phyloP scores from a whole-genome alignment of 2,113 vertebrate species.

The Tilapia sparmanii region DNA sequence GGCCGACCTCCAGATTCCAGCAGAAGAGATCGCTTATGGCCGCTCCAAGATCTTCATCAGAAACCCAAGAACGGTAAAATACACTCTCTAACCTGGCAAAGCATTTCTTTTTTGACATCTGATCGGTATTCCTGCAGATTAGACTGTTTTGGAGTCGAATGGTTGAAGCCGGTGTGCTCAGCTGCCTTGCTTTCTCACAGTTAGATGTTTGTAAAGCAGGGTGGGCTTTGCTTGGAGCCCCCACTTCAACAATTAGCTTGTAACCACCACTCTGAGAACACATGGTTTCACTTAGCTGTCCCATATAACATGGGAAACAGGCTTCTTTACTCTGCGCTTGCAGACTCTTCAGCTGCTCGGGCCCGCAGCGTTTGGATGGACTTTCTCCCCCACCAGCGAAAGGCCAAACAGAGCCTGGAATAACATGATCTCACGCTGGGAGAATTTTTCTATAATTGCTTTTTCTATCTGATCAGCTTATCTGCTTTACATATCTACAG shows the following conservation, averaged over 20 bases:
- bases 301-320: slow-evolving; percentile 64
- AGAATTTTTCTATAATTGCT: slow-evolving; percentile 19
- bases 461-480: slow-evolving; percentile 15
- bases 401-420: slow-evolving; percentile 37
- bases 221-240: slow-evolving; percentile 39
- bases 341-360: background rate
- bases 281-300: slow-evolving; percentile 68
- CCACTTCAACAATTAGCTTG: slow-evolving; percentile 54
- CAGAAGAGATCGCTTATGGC: slow-evolving; percentile 89
- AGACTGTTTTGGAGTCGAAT: background rate
- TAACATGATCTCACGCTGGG: slow-evolving; percentile 38
- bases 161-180: background rate
- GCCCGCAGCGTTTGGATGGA: slow-evolving; percentile 10
- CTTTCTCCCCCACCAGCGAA: background rate
- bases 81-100: background rate
- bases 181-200: slow-evolving; percentile 44
- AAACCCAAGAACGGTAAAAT: slow-evolving; percentile 90
- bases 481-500: slow-evolving; percentile 13
- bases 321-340: slow-evolving; percentile 10
- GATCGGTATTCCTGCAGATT: background rate
- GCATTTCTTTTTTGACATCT: background rate
- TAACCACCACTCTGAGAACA: slow-evolving; percentile 50
- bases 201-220: slow-evolving; percentile 46
- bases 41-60: slow-evolving; percentile 99
- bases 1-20: slow-evolving; percentile 78